phyloP scores from a whole-genome alignment of 2,888 invertebrate species.

The Hesperia comma region DNA sequence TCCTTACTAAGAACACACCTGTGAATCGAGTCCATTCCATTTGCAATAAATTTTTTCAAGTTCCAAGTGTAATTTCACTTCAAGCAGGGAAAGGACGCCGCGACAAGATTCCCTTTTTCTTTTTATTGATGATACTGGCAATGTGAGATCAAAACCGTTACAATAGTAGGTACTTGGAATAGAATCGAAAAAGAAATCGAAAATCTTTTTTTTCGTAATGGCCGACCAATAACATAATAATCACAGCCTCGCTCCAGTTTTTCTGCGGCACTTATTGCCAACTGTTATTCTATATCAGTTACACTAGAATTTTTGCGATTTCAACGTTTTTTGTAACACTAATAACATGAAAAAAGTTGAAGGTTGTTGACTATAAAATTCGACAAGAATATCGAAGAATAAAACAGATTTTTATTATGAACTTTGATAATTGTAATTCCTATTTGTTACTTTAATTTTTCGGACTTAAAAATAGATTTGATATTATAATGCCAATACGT shows the following conservation, averaged over 20 bases:
- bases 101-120: constrained; percentile 13
- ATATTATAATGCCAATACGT: too few relatives aligned
- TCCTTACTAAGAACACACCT: constrained; percentile 10
- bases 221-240: not conserved
- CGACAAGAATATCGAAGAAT: too few relatives aligned
- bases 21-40: constrained; percentile 29
- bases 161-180: not conserved
- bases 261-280: not conserved
- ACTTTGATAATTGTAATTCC: too few relatives aligned
- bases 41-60: constrained; percentile 34
- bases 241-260: not conserved
- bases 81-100: constrained; percentile 4
- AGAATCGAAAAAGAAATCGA: not conserved
- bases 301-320: not conserved
- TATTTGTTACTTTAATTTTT: too few relatives aligned
- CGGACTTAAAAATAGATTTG: too few relatives aligned
- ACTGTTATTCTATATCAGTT: not conserved
- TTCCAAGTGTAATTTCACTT: constrained; percentile 28
- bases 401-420: too few relatives aligned
- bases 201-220: not conserved
- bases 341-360: too few relatives aligned
- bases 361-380: too few relatives aligned
- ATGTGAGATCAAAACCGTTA: constrained; percentile 6
- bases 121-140: constrained; percentile 12
- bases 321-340: too few relatives aligned